phyloP scores from a whole-genome alignment of 1,140 invertebrate genomes.

The Eueides isabella region DNA sequence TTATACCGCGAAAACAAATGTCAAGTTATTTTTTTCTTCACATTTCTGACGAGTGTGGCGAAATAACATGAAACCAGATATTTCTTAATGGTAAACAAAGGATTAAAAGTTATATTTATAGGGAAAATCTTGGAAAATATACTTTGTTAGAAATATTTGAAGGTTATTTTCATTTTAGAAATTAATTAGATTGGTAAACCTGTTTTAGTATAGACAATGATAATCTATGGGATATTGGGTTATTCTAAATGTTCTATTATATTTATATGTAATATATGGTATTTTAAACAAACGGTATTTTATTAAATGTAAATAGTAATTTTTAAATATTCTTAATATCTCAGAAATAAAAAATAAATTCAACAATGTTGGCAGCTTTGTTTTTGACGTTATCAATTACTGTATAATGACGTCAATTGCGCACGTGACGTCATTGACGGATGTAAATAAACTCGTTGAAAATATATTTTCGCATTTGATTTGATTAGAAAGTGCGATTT shows the following conservation, averaged over 20 bases:
- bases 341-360: background rate
- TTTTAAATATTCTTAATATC: background rate
- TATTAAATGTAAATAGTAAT: background rate
- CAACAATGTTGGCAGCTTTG: background rate
- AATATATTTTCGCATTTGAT: background rate
- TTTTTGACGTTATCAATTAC: background rate
- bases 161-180: constrained; percentile 33
- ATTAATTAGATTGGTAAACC: constrained; percentile 27
- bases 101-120: background rate
- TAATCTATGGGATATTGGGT: background rate
- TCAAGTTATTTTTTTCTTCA: constrained; percentile 43
- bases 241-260: background rate
- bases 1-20: constrained; percentile 63
- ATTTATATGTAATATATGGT: background rate
- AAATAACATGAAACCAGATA: background rate
- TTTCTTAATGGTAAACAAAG: background rate
- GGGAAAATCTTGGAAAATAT: background rate
- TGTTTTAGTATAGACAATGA: constrained; percentile 28
- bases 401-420: constrained; percentile 15
- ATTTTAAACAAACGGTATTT: background rate
- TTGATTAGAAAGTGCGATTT: background rate
- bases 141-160: constrained; percentile 18
- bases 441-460: constrained; percentile 17
- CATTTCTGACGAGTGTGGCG: background rate
- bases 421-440: constrained; percentile 26